phyloP scores from a whole-genome alignment of 1,140 invertebrate species.

The Zaprionus ornatus region DNA sequence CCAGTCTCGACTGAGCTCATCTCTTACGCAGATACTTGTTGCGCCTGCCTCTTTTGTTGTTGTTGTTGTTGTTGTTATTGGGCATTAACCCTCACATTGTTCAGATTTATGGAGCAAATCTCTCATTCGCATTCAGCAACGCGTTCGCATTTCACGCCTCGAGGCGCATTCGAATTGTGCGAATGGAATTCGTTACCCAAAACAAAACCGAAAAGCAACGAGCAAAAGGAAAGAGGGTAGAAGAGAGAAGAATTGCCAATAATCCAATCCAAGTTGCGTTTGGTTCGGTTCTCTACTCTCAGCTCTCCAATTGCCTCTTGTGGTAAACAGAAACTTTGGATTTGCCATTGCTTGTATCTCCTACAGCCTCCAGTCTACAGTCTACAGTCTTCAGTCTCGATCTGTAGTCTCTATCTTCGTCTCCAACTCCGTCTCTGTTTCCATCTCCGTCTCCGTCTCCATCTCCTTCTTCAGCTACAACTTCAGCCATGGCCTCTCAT shows the following conservation, averaged over 20 bases:
- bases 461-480: constrained; percentile 16
- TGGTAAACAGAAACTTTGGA: constrained; percentile 44
- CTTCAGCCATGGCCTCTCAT: constrained; percentile 24
- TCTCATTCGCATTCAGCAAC: constrained; percentile 6
- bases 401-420: constrained; percentile 4
- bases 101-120: constrained; percentile 77
- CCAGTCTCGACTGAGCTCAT: constrained; percentile 22
- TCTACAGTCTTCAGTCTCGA: constrained; percentile 13
- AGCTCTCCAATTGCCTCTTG: background rate
- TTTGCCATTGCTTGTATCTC: constrained; percentile 5
- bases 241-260: constrained; percentile 28
- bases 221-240: background rate
- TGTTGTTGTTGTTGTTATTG: constrained; percentile 18
- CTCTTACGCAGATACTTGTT: constrained; percentile 59
- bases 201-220: constrained; percentile 1
- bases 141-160: constrained; percentile 21
- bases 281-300: background rate
- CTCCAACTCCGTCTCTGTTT: constrained; percentile 21
- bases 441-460: constrained; percentile 10
- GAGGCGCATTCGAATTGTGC: constrained; percentile 61
- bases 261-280: constrained; percentile 28
- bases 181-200: constrained; percentile 75
- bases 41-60: background rate
- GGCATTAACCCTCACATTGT: constrained; percentile 65
- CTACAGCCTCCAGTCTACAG: background rate